Evolutionary conservation across 2,113 vertebrate species (phyloP), one percentile per base, ranked within the genome.

Genomic region (Blennius ocellaris): DNA sequence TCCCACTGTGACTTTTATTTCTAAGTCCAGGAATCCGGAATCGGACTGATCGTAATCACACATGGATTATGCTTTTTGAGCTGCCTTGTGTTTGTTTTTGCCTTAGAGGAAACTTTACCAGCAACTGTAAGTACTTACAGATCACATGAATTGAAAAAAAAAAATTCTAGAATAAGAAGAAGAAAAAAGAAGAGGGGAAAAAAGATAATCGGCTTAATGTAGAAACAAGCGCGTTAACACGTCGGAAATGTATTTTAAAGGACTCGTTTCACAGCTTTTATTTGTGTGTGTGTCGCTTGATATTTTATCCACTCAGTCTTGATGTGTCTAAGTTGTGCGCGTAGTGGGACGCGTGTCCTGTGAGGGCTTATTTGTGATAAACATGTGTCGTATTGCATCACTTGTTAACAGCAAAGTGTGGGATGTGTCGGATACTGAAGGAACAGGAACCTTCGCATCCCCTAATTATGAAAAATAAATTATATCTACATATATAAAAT

Each of bases 1-100:
- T 91, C 90, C 91, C 90, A 93, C 92, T 89, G 87, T 89, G 91
- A 94, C 92, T 94, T 94, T 94, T 89, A 88, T 91, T 93, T 94
- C 85, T 81, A 89, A 93, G 91, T 92, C 85, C 90, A 80, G 88
- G 86, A 92, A 88, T 88, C 84, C 82, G 80, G 86, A 87, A 83
- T 85, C 82, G 84, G 76, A 85, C 86, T 88, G 88, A 86, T 83
- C 83, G 76, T 65, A 77, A 87, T 82, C 88, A 80, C 79, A 72
- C 88, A 87, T 91, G 92, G 91, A 93, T 87, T 91, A 85, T 83
- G 81, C 51, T 81, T 78, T 85, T 85, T 21, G 70, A 69, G 74
- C 84, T 44, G 6, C 61, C 78, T 86, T 79, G 60, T 15, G 1
- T 43, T 77, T 67, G 59, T 68, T 81, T 79, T 54, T 64, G 78